A percentile compares a stretch with the other conserved stretches of the same genome.
phyloP scores from a whole-genome alignment of 2,797 vertebrate species.

The Telmatherina bonti region DNA sequence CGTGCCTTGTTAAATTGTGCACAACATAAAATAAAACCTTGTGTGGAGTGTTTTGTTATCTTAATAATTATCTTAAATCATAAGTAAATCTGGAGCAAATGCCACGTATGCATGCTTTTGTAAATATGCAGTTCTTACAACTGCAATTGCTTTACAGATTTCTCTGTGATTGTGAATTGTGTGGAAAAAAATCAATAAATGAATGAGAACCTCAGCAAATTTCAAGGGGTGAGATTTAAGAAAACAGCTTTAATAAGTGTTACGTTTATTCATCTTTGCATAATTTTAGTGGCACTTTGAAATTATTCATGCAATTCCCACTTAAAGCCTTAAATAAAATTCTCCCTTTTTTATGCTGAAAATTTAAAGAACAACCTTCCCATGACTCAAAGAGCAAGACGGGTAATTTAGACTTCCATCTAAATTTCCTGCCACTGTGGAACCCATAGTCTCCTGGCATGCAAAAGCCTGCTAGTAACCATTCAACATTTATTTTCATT shows the following conservation, averaged over 20 bases:
- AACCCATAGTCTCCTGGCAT: constrained; percentile 18
- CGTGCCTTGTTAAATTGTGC: constrained; percentile 16
- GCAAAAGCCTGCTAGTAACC: neutral
- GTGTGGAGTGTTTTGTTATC: neutral
- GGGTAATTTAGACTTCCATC: constrained; percentile 36
- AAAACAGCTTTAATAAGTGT: neutral
- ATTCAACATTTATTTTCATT: constrained; percentile 32
- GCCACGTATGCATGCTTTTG: neutral
- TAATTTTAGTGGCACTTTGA: neutral
- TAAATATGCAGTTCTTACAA: neutral
- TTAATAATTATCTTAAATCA: neutral
- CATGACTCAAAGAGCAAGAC: constrained; percentile 15
- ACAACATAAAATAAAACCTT: neutral
- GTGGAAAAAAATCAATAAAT: constrained; percentile 17
- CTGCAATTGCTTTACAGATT: neutral
- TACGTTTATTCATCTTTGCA: constrained; percentile 1
- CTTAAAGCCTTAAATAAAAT: neutral
- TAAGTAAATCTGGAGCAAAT: neutral
- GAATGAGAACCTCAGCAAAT: neutral
- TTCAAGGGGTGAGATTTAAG: neutral
- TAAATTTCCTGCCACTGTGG: constrained; percentile 14
- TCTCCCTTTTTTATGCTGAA: neutral
- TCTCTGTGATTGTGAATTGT: constrained; percentile 1
- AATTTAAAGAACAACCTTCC: neutral
- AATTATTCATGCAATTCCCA: constrained; percentile 4